Base-by-base conservation (phyloP, 1,140 invertebrate genomes). In the Achatina immaculata region DNA sequence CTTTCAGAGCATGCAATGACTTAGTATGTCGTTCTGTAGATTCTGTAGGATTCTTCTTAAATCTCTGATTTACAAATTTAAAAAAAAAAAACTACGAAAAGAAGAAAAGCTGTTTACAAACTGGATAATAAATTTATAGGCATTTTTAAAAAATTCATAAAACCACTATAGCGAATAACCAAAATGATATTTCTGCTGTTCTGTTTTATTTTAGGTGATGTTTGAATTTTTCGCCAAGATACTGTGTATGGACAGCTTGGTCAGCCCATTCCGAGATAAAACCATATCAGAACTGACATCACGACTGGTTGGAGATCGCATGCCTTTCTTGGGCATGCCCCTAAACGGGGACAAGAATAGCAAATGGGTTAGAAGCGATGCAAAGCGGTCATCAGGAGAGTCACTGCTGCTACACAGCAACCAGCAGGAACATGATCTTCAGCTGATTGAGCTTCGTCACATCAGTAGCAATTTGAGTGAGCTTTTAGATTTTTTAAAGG, bases 401-500 rank as follows among this genome's bases (percentile, higher is more conserved):
- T 43, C 71, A 48, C 38, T 43, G n/a, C 71, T 85, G 34, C 48
- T 85, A 62, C 83, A 78, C 28, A 55, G 58, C 40, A 42, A 83
- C 79, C 80, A 85, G 84, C 74, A 82, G 80, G 80, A 78, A 48
- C 76, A 78, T 19, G 82, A 86, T 65, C 62, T 83, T 65, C 85
- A 85, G 79, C 43, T 78, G 36, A 43, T 74, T 58, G 88, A 91
- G 74, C 72, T 89, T 58, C 83, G 86, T 36, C 81, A 89, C 43
- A 86, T 91, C 38, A 86, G 91, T 81, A 79, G 84, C 58, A 88
- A 91, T 81, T 82, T 92, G 43, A 85, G 81, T 24, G 91, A 91
- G 65, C 87, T 92, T 36, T 80, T 90, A 74, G 87, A 88, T 62
- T 88, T 90, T 40, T 78, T 92, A 36, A 87, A 86, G 76, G 77